phyloP scores from a whole-genome alignment of 2,113 vertebrate genomes.

The Sturnus vulgaris region DNA sequence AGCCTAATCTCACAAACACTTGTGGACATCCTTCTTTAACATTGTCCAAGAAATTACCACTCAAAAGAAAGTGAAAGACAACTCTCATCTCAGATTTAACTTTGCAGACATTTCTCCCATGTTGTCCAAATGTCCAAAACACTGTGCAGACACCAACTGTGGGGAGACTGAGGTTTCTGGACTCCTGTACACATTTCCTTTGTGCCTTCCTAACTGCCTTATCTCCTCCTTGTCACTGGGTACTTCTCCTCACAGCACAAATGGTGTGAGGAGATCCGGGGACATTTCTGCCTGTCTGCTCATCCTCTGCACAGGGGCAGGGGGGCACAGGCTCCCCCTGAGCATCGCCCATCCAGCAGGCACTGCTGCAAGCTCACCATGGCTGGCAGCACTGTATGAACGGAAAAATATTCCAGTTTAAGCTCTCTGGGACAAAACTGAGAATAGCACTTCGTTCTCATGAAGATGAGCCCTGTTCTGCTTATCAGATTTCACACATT shows the following conservation, averaged over 20 bases:
- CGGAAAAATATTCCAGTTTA: background rate
- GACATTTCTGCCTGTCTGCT: background rate
- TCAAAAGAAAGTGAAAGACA: background rate
- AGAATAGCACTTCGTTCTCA: background rate
- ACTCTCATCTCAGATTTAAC: background rate
- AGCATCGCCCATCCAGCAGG: background rate
- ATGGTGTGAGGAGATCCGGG: background rate
- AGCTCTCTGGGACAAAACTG: background rate
- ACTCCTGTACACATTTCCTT: background rate
- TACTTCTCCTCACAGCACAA: background rate
- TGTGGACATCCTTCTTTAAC: background rate
- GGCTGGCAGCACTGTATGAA: background rate
- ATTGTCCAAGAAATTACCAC: background rate
- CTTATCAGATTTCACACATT: background rate
- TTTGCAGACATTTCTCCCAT: background rate
- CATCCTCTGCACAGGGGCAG: background rate
- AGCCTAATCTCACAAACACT: background rate
- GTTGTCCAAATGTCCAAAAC: background rate
- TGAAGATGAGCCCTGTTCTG: background rate
- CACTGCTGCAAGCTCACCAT: background rate
- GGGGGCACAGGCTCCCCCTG: rapidly evolving
- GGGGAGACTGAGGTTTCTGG: background rate
- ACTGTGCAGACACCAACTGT: rapidly evolving
- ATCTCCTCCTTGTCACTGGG: background rate
- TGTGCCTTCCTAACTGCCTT: background rate